A percentile compares a stretch with the other conserved stretches of the same genome.
Conservation (phyloP, 2,888 invertebrate species). For the Phortica magna region DNA sequence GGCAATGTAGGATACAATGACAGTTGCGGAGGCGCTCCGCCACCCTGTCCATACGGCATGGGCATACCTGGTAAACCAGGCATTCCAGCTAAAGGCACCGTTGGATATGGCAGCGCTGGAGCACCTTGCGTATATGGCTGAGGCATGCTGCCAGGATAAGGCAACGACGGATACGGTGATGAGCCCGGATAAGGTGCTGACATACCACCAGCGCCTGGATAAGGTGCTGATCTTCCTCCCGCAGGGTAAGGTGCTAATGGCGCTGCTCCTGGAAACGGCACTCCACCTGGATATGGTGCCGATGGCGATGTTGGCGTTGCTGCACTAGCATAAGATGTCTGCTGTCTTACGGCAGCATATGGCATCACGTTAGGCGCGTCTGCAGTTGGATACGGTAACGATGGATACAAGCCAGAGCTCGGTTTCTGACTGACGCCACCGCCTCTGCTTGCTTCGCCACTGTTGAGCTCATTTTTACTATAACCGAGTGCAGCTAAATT, state of each 20-base stretch:
- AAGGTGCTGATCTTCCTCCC: constrained; percentile 37
- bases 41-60: constrained; percentile 64
- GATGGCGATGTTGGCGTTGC: constrained; percentile 48
- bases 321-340: constrained; percentile 39
- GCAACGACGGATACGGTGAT: constrained; percentile 52
- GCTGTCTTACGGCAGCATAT: constrained; percentile 55
- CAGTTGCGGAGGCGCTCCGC: constrained; percentile 40
- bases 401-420: constrained; percentile 68
- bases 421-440: constrained; percentile 49
- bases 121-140: constrained; percentile 44
- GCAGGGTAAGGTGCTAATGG: constrained; percentile 48
- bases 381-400: constrained; percentile 70
- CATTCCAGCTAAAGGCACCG: constrained; percentile 59
- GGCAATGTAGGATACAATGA: constrained; percentile 57
- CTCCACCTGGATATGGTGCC: constrained; percentile 44
- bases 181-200: constrained; percentile 39
- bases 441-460: constrained; percentile 19
- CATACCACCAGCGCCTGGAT: constrained; percentile 37
- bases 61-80: constrained; percentile 67
- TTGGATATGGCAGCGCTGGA: constrained; percentile 68
- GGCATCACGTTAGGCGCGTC: constrained; percentile 65
- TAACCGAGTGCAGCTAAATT: constrained; percentile 76
- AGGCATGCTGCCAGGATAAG: constrained; percentile 44
- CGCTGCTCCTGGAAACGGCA: constrained; percentile 57
- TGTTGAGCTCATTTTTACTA: constrained; percentile 64